A percentile compares a stretch with the other conserved stretches of the same genome.
Evolutionary conservation across 2,888 invertebrate species (phyloP).

Genomic region (Altica lythri): DNA sequence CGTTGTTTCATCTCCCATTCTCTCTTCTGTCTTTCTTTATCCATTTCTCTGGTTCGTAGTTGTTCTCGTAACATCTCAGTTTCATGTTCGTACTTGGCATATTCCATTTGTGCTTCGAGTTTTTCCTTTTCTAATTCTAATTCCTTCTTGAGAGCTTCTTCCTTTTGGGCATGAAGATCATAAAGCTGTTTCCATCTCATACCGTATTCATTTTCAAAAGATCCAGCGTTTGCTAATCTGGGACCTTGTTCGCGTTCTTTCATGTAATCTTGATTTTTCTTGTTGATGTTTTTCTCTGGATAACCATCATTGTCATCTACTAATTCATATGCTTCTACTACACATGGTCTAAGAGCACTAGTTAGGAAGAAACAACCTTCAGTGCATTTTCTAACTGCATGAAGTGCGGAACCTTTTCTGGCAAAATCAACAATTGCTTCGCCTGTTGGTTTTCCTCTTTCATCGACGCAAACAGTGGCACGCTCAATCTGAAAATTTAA

Average conservation of each 20-base stretch:
- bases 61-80: constrained; percentile 93
- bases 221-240: constrained; percentile 82
- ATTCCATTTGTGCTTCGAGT: constrained; percentile 95
- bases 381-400: constrained; percentile 85
- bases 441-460: constrained; percentile 93
- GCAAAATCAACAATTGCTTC: constrained; percentile 98
- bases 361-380: constrained; percentile 89
- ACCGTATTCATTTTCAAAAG: constrained; percentile 96
- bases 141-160: constrained; percentile 87
- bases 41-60: constrained; percentile 81
- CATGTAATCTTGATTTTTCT: constrained; percentile 77
- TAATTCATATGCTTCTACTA: constrained; percentile 89
- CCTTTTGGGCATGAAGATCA: constrained; percentile 88
- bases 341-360: constrained; percentile 86
- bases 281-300: constrained; percentile 72
- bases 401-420: constrained; percentile 87
- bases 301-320: constrained; percentile 93
- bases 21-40: constrained; percentile 75
- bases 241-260: constrained; percentile 84
- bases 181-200: constrained; percentile 96
- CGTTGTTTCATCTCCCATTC: constrained; percentile 63
- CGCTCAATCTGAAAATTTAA: constrained; percentile 69
- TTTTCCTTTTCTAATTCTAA: constrained; percentile 89
- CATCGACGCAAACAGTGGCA: constrained; percentile 93
- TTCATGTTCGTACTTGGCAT: constrained; percentile 88